A percentile compares a stretch with the other conserved stretches of the same genome.
Conservation (phyloP, 1,140 invertebrate species). For the Mizuhopecten yessoensis region DNA sequence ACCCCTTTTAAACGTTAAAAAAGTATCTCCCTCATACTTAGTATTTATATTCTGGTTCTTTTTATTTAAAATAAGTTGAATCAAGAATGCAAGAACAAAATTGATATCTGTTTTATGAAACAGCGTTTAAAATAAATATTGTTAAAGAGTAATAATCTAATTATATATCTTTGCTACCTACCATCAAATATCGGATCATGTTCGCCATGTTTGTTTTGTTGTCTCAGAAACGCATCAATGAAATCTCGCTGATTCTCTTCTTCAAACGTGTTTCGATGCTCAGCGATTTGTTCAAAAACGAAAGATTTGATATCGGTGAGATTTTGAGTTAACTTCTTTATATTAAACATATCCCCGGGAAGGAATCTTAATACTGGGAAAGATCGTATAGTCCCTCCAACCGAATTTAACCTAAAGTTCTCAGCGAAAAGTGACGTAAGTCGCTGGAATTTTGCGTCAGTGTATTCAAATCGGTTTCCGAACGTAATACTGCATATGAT, state of each 20-base stretch:
- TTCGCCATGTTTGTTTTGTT: constrained; percentile 80
- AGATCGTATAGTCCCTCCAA: not conserved
- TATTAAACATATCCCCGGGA: constrained; percentile 64
- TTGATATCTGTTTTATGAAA: too few relatives aligned
- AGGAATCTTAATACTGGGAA: constrained; percentile 34
- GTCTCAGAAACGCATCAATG: constrained; percentile 60
- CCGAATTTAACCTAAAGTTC: constrained; percentile 24
- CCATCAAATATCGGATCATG: not conserved
- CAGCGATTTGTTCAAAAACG: constrained; percentile 7
- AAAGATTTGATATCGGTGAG: not conserved
- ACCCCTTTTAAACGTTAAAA: too few relatives aligned
- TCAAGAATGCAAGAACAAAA: too few relatives aligned
- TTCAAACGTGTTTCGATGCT: constrained; percentile 56
- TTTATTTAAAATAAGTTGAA: too few relatives aligned
- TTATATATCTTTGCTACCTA: too few relatives aligned
- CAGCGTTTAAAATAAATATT: too few relatives aligned
- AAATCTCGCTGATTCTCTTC: constrained; percentile 59
- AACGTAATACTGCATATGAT: constrained; percentile 95
- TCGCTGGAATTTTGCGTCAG: constrained; percentile 60
- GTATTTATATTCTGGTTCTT: too few relatives aligned
- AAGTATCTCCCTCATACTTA: too few relatives aligned
- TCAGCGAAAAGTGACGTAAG: constrained; percentile 45
- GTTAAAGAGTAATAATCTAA: too few relatives aligned
- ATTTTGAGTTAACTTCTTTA: not conserved
- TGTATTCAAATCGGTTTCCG: constrained; percentile 91